Conservation (phyloP, 2,888 invertebrate genomes). For the Agriopis leucophaearia region DNA sequence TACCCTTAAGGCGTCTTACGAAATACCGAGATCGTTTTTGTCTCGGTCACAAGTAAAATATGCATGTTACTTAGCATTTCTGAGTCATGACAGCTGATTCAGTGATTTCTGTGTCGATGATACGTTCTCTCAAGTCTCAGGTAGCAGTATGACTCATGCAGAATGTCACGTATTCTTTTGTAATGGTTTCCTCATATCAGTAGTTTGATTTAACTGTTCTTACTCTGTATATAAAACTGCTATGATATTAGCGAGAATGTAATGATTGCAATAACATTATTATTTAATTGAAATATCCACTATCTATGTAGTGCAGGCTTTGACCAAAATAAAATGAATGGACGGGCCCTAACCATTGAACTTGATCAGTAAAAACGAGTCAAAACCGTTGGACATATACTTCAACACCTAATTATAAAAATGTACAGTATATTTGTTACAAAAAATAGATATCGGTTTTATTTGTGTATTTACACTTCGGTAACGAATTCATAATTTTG, state of each 20-base stretch:
- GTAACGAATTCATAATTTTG: too few relatives aligned
- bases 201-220: background rate
- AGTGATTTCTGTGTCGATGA: conserved; percentile 9
- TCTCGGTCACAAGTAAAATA: conserved; percentile 14
- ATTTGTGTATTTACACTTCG: too few relatives aligned
- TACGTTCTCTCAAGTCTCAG: conserved; percentile 24
- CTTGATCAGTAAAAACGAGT: too few relatives aligned
- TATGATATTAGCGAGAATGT: background rate
- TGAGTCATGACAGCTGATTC: conserved; percentile 32
- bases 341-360: too few relatives aligned
- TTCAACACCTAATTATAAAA: too few relatives aligned
- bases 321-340: too few relatives aligned
- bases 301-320: too few relatives aligned
- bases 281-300: too few relatives aligned
- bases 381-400: too few relatives aligned
- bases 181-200: conserved; percentile 18
- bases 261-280: background rate
- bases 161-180: conserved; percentile 31
- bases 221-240: conserved; percentile 2
- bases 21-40: background rate
- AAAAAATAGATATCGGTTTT: too few relatives aligned
- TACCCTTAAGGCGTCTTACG: background rate
- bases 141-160: conserved; percentile 21
- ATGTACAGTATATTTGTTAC: too few relatives aligned
- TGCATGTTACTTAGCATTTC: conserved; percentile 1